Base-by-base conservation (phyloP, 1,140 invertebrate species). In the Temnothorax longispinosus region DNA sequence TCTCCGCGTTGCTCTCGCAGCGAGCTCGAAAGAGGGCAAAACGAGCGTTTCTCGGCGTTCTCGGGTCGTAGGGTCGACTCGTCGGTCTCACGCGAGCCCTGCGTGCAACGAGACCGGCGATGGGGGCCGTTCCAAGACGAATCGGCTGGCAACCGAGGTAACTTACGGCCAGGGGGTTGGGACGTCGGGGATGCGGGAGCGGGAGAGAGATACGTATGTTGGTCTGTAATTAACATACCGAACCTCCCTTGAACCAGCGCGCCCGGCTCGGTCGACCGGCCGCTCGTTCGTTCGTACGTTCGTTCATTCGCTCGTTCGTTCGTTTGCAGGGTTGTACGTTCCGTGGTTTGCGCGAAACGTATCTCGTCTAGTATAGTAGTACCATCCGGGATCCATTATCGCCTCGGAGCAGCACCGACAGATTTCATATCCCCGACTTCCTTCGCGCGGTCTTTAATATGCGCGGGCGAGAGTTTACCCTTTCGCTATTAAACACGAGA, bases 201-300 rank as follows among this genome's bases (percentile, higher is more conserved):
- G 86, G 77, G 75, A 88, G 86, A 87, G 89, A 84, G 75, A 91
- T 88, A 91, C 88, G 90, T 89, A 91, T 88, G 90, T 94, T 92
- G 92, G 92, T 91, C 93, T 95, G 93, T 95, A 95, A 95, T 95
- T 95, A 95, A 95, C 94, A 95, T 95, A 95, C 94, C 94, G 93
- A 95, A 93, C 92, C 91, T 92, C 90, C 88, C 88, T 90, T 91
- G 86, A 67, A 67, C 58, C 65, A 50, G 41, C 76, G 52, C 56
- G 78, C 56, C 77, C 71, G 65, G 77, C 76, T 89, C 89, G 92
- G 84, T 88, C 91, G 60, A 89, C 84, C 88, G 88, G 89, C 88
- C 91, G 88, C 74, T 58, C 60, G 91, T 76, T 90, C 89, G 52
- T 89, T 88, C 88, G 91, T 90, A 89, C 92, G 91, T 82, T 62